Evolutionary conservation across 1,140 invertebrate species (phyloP).

Genomic region (Musca vetustissima): DNA sequence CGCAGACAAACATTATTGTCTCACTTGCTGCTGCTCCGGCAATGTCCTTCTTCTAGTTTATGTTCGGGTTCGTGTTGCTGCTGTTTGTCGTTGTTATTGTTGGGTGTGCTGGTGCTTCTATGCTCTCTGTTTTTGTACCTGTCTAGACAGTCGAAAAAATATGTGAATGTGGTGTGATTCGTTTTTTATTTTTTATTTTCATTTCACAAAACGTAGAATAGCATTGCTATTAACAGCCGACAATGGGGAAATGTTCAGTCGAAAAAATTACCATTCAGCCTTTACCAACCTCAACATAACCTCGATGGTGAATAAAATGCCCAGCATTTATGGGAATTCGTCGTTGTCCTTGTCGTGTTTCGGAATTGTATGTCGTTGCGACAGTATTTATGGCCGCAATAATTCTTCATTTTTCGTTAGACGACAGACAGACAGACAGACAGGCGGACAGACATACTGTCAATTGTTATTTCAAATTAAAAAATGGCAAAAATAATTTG

Average conservation of each 20-base stretch:
- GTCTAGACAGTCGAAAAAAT: constrained; percentile 22
- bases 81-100: too few species aligned
- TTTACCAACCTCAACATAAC: constrained; percentile 23
- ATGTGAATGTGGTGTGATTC: constrained; percentile 1
- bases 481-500: too few species aligned
- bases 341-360: too few species aligned
- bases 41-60: not conserved
- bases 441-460: constrained; percentile 8
- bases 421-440: too few species aligned
- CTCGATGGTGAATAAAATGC: not conserved
- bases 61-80: not conserved
- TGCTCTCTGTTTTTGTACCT: constrained; percentile 2
- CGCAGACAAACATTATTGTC: constrained; percentile 19
- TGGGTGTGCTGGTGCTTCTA: not conserved
- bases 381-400: not conserved
- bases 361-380: too few species aligned
- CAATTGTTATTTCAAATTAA: constrained; percentile 7
- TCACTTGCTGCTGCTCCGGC: not conserved
- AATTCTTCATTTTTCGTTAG: constrained; percentile 13
- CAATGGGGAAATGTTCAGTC: too few species aligned
- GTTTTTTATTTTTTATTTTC: constrained; percentile 6
- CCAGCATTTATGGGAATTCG: too few species aligned
- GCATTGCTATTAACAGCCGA: constrained; percentile 6
- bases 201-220: constrained; percentile 2
- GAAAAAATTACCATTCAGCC: constrained; percentile 5